Conservation (phyloP, 2,888 invertebrate species). For the Andrena praecox region DNA sequence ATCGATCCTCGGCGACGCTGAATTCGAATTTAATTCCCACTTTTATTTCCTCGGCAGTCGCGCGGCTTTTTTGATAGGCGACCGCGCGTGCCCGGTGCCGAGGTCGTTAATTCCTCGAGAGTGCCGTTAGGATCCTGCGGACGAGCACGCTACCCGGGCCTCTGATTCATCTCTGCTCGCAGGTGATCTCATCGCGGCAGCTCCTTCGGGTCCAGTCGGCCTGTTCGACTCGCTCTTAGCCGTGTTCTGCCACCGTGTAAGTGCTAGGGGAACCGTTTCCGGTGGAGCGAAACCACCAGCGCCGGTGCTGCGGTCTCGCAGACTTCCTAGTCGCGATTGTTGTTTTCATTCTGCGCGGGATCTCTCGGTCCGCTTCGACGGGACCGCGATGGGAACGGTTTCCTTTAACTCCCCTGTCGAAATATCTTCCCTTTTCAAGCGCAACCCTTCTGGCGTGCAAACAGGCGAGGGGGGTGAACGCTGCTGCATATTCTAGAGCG, state of each 20-base stretch:
- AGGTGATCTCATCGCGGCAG: constrained; percentile 55
- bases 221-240: neutral
- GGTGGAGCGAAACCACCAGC: constrained; percentile 11
- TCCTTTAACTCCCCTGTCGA: neutral
- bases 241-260: neutral
- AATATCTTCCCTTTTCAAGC: no score
- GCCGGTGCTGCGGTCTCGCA: constrained; percentile 18
- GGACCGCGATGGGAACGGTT: neutral
- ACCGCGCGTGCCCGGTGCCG: constrained; percentile 15
- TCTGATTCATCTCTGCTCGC: constrained; percentile 59
- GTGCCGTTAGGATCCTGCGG: constrained; percentile 59
- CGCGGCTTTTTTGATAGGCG: constrained; percentile 26
- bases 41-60: constrained; percentile 31
- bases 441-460: no score
- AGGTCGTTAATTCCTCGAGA: constrained; percentile 63
- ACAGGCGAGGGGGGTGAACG: no score
- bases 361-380: constrained; percentile 5
- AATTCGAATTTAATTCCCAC: neutral
- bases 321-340: neutral
- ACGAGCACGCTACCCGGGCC: constrained; percentile 27
- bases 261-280: constrained; percentile 40
- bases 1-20: neutral
- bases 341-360: constrained; percentile 21
- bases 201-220: neutral
- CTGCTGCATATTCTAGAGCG: no score